These are phyloP conservation scores for Teinopalpus imperialis DNA, from an alignment of 2,888 invertebrate genomes.

Conservation along the genomic window DNA sequence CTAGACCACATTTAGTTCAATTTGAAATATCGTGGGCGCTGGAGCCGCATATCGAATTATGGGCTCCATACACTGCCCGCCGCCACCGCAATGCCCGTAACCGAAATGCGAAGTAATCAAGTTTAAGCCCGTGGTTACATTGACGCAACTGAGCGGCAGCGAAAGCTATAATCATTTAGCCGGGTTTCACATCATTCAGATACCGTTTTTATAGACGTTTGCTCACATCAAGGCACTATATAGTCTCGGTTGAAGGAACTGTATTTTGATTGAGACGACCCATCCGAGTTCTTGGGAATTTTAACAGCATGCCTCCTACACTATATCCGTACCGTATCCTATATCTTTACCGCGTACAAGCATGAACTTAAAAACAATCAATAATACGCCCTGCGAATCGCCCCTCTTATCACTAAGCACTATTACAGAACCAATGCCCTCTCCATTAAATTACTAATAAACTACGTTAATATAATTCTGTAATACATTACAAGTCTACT, in stretches of 20 bases:
- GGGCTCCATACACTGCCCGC: conserved; percentile 17
- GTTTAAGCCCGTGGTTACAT: conserved; percentile 3
- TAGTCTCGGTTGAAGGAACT: no score
- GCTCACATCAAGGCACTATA: no score
- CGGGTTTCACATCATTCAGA: no score
- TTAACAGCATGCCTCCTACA: no score
- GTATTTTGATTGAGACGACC: no score
- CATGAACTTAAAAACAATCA: no score
- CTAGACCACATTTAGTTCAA: conserved; percentile 18
- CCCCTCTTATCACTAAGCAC: neutral
- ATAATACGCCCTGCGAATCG: no score
- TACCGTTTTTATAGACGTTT: no score
- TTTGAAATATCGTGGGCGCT: conserved; percentile 19
- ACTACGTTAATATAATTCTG: conserved; percentile 16
- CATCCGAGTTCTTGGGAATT: no score
- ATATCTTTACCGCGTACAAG: no score
- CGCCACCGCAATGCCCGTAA: conserved; percentile 2
- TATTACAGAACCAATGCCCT: conserved; percentile 3
- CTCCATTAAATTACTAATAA: conserved; percentile 18
- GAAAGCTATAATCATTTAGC: no score
- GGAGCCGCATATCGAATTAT: conserved; percentile 19
- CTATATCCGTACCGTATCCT: no score
- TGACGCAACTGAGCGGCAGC: conserved; percentile 1
- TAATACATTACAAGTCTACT: conserved; percentile 18
- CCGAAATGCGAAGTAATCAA: conserved; percentile 23